Evolutionary conservation across 1,140 invertebrate species (phyloP).

Genomic region (Antheraea pernyi): DNA sequence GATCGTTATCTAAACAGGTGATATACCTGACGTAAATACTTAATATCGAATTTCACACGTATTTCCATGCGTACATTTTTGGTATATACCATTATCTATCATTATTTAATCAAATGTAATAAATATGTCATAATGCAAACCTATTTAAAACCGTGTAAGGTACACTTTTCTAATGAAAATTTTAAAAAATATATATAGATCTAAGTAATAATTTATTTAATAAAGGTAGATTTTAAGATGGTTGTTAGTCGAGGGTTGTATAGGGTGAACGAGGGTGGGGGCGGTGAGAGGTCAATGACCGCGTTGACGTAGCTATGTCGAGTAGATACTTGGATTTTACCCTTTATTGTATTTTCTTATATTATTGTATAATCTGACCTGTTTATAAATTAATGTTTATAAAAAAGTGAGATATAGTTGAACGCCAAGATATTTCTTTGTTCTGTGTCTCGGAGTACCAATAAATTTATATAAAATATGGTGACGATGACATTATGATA

Average conservation of each 20-base stretch:
- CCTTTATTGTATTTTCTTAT: background rate
- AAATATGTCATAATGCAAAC: no score
- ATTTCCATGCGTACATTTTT: background rate
- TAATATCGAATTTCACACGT: background rate
- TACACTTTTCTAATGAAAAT: background rate
- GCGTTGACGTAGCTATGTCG: slow-evolving; percentile 1
- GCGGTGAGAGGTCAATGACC: slow-evolving; percentile 19
- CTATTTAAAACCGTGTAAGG: no score
- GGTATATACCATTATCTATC: no score
- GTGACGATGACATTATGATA: no score
- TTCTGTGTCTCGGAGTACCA: no score
- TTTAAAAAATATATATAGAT: background rate
- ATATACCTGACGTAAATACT: background rate
- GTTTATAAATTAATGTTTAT: no score
- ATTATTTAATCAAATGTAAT: no score
- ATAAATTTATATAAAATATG: no score
- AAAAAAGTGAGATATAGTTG: no score
- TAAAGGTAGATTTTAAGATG: slow-evolving; percentile 3
- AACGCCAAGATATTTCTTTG: no score
- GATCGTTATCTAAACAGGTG: background rate
- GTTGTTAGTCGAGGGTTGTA: slow-evolving; percentile 18
- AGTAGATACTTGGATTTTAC: background rate
- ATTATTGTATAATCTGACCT: background rate
- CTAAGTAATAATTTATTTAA: background rate
- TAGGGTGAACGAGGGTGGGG: slow-evolving; percentile 17